phyloP scores from a whole-genome alignment of 2,888 invertebrate species.

The Steinernema hermaphroditum region DNA sequence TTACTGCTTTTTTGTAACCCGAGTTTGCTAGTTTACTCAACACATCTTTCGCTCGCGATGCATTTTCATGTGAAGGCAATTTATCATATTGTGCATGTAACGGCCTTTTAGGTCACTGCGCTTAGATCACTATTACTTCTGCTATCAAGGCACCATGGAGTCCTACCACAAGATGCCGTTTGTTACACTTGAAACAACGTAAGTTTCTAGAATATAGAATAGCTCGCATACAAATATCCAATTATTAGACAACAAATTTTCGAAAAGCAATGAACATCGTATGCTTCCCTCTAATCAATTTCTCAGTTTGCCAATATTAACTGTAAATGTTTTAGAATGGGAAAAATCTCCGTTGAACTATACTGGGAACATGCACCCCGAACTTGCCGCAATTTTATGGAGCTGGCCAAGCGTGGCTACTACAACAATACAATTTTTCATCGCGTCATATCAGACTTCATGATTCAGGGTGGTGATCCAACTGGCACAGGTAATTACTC shows the following conservation, averaged over 20 bases:
- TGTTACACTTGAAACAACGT: conserved; percentile 2
- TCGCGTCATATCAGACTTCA: conserved; percentile 80
- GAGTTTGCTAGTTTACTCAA: too few species aligned
- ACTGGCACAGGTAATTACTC: conserved; percentile 85
- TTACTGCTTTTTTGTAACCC: too few species aligned
- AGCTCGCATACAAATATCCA: too few species aligned
- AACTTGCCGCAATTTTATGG: conserved; percentile 95
- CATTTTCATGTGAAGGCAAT: too few species aligned
- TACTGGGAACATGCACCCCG: conserved; percentile 99
- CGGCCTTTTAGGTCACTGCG: too few species aligned
- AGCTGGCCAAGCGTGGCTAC: conserved; percentile 85
- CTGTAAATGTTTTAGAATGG: conserved; percentile 73
- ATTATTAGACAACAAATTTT: background rate
- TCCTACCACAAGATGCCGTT: conserved; percentile 4
- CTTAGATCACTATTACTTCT: too few species aligned
- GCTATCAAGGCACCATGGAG: background rate
- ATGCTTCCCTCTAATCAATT: too few species aligned
- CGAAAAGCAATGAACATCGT: too few species aligned
- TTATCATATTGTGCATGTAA: too few species aligned
- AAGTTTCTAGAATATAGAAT: too few species aligned
- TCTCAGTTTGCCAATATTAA: too few species aligned
- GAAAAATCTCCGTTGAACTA: conserved; percentile 81
- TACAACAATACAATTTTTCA: conserved; percentile 96
- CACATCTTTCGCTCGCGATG: too few species aligned
- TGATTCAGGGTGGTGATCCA: conserved; percentile 82